Conservation (phyloP, 2,113 vertebrate species). For the Phoxinus phoxinus region DNA sequence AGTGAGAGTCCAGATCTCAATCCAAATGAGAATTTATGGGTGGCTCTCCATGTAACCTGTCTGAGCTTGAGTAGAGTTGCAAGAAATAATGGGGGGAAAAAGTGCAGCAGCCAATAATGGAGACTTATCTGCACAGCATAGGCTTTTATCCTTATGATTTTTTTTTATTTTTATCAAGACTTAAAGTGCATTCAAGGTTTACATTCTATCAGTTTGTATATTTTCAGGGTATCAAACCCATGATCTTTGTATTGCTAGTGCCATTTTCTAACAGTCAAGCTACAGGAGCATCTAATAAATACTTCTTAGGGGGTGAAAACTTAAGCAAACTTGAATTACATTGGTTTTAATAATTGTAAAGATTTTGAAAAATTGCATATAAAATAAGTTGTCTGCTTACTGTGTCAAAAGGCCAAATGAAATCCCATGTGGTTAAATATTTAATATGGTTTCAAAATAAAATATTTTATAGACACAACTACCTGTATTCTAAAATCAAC, state of each 20-base stretch:
- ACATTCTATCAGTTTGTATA: background rate
- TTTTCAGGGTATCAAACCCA: background rate
- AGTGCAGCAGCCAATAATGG: background rate
- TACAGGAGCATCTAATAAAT: background rate
- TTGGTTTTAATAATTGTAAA: too few relatives aligned
- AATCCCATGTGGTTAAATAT: too few relatives aligned
- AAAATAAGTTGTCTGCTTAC: too few relatives aligned
- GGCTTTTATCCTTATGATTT: background rate
- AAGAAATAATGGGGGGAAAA: background rate
- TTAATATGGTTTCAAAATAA: too few relatives aligned
- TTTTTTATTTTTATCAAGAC: background rate
- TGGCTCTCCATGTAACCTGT: background rate
- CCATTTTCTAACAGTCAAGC: background rate
- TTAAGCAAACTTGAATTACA: background rate
- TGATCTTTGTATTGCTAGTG: background rate
- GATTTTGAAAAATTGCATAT: too few relatives aligned
- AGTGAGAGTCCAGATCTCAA: background rate
- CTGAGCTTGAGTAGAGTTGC: background rate
- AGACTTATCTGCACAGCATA: background rate
- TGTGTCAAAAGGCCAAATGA: too few relatives aligned
- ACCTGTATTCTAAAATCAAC: too few relatives aligned
- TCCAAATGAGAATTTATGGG: conserved; percentile 14
- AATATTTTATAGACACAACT: too few relatives aligned
- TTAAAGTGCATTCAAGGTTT: background rate
- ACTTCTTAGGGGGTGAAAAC: background rate